phyloP scores from a whole-genome alignment of 2,113 vertebrate species.

The Bos indicus region DNA sequence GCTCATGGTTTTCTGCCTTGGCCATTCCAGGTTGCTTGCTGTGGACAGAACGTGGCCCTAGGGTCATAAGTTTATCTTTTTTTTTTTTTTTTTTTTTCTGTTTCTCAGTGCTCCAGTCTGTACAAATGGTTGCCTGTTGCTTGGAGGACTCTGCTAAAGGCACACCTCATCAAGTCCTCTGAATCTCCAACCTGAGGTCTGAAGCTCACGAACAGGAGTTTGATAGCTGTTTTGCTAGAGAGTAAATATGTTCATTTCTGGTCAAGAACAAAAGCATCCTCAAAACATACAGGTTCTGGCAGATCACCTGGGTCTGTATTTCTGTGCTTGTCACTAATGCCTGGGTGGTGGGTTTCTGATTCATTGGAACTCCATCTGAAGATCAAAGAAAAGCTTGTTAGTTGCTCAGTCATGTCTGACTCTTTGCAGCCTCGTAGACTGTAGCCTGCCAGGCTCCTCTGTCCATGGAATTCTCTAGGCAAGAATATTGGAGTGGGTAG shows the following conservation, averaged over 20 bases:
- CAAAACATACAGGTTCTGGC: rapidly evolving
- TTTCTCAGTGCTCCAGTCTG: neutral
- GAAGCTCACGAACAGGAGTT: neutral
- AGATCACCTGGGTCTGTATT: neutral
- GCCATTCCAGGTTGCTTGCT: neutral
- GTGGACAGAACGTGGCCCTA: neutral
- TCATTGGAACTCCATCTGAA: neutral
- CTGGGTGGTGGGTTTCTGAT: neutral
- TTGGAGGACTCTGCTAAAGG: neutral
- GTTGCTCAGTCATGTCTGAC: neutral
- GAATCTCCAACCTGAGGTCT: neutral
- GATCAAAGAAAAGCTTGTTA: neutral
- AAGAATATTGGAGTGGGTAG: neutral
- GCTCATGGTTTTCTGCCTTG: neutral
- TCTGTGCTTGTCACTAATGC: neutral
- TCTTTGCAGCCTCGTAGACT: neutral
- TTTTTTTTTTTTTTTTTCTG: neutral
- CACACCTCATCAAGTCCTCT: rapidly evolving
- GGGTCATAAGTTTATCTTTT: neutral
- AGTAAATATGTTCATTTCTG: neutral
- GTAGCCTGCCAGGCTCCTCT: neutral
- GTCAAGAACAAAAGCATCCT: neutral
- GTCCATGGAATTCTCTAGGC: neutral
- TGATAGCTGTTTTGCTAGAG: neutral
- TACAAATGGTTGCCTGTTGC: neutral